Percentiles rank a stretch among this genome's conserved stretches.
phyloP scores from a whole-genome alignment of 2,797 vertebrate genomes.

The Chromis chromis region DNA sequence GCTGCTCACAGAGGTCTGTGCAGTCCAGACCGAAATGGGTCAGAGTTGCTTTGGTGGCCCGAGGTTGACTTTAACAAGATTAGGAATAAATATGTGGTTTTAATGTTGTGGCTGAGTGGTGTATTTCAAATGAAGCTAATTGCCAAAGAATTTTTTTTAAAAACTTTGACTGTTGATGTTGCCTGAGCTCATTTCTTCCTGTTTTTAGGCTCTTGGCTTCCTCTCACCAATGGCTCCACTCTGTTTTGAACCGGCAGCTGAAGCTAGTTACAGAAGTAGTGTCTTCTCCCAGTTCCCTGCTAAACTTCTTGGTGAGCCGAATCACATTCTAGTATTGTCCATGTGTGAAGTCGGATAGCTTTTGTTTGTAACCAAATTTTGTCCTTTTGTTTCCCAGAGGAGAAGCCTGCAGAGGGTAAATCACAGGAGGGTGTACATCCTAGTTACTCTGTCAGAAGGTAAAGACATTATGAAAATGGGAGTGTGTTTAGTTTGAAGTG shows the following conservation, averaged over 20 bases:
- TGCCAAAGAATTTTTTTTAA: no score
- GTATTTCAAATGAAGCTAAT: not conserved
- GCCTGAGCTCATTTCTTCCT: no score
- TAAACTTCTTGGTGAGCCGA: conserved; percentile 67
- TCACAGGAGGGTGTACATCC: not conserved
- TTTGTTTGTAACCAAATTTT: not conserved
- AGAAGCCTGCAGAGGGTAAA: conserved; percentile 36
- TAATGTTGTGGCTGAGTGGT: no score
- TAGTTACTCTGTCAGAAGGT: conserved; percentile 55
- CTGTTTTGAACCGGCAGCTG: conserved; percentile 83
- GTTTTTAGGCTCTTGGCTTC: conserved; percentile 83
- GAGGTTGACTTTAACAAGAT: no score
- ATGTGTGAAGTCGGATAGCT: not conserved
- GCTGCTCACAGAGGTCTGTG: no score
- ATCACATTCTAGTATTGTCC: rapidly evolving
- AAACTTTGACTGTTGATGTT: not conserved
- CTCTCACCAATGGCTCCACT: conserved; percentile 80
- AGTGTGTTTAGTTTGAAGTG: not conserved
- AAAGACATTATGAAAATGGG: not conserved
- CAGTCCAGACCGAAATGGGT: no score
- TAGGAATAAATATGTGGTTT: no score
- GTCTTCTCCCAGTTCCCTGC: conserved; percentile 78
- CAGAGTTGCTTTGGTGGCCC: no score
- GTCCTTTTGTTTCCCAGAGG: not conserved
- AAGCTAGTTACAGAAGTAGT: conserved; percentile 71